A percentile compares a stretch with the other conserved stretches of the same genome.
phyloP scores from a whole-genome alignment of 2,113 vertebrate genomes.

The Narcine bancroftii region DNA sequence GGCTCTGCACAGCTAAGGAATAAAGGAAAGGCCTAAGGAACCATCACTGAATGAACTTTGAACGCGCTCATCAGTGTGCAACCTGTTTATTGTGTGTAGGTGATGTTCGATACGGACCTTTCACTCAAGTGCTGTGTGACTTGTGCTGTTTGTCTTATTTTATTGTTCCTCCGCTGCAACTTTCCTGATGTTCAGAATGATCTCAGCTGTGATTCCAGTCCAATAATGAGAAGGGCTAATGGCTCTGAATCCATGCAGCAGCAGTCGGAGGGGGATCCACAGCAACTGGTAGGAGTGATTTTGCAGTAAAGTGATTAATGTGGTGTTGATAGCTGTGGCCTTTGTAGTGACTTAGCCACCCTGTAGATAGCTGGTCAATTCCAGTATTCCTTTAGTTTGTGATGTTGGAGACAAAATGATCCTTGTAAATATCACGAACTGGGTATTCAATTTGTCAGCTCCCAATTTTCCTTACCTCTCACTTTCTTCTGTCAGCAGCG shows the following conservation, averaged over 20 bases:
- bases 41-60: neutral
- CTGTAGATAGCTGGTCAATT: neutral
- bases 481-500: neutral
- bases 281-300: slow-evolving; percentile 23
- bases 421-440: neutral
- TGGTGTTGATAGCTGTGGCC: neutral
- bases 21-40: neutral
- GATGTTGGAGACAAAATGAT: neutral
- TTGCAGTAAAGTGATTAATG: neutral
- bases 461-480: neutral
- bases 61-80: neutral
- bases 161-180: slow-evolving; percentile 21
- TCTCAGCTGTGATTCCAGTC: slow-evolving; percentile 31
- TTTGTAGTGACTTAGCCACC: neutral
- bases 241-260: slow-evolving; percentile 25
- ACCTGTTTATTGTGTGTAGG: neutral
- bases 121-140: neutral
- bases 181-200: slow-evolving; percentile 32
- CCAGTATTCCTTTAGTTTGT: neutral
- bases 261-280: neutral
- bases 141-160: slow-evolving; percentile 8
- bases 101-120: neutral
- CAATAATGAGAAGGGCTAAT: slow-evolving; percentile 24
- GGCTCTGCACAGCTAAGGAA: neutral
- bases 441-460: neutral